Base-by-base conservation (phyloP, 1,140 invertebrate genomes). In the Augochlora pura region DNA sequence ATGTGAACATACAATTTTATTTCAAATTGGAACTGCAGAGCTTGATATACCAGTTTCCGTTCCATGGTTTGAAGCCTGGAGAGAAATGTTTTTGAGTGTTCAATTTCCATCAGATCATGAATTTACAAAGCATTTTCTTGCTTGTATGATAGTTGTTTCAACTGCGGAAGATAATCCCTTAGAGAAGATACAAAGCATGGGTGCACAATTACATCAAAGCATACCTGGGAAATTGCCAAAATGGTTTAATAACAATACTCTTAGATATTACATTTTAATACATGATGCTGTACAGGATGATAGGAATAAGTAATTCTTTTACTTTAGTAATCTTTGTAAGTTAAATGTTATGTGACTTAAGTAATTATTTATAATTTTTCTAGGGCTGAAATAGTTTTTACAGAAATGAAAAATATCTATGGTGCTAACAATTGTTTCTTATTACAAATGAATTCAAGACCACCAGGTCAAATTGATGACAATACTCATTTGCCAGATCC, bases 61-160 rank as follows among this genome's bases (percentile, higher is more conserved):
- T 46, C 97, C 98, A n/a, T 99, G 98, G 98, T 99, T 97, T 94
- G 98, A 99, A 91, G 94, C 96, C n/a, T 99, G 98, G 97, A 94
- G 98, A 88, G 97, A 98, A 88, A 96, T 96, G 39, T 99, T 99
- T 92, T 94, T 99, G 25, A 96, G 96, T 88, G 96, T 98, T 3
- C 96, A 98, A 90, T 97, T 96, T 89, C 96, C 97, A 57, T 97
- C 97, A 21, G 98, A 99, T 89, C 98, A 99, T 94, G 98, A 99
- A 93, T 99, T 98, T 90, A 97, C 97, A 0, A 97, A 97, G 88
- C 98, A 99, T 93, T 97, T 97, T 92, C 88, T 99, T n/a, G 97
- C 96, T 25, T 99, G 98, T 93, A 94, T 97, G 84, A 95, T 98
- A 83, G 97, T 98, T 10, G 95, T 97, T 23, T 97, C 97, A 16